These are phyloP conservation scores for Varanus komodoensis DNA, from an alignment of 2,113 vertebrate species.

Conservation along the genomic window DNA sequence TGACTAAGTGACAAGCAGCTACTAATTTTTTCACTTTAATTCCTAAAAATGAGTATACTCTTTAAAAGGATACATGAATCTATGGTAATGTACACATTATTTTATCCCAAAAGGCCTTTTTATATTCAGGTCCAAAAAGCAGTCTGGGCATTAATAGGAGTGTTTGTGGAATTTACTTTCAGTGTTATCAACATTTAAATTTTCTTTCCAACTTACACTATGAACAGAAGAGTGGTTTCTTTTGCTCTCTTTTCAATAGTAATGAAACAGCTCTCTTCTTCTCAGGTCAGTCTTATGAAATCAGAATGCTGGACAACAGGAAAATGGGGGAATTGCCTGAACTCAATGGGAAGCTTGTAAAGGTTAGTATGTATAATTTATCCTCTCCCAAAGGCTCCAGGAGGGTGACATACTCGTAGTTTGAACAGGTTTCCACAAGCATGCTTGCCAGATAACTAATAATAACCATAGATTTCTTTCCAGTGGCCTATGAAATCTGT, in stretches of 20 bases:
- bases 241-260: background rate
- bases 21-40: background rate
- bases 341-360: constrained; percentile 95
- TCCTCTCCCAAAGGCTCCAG: background rate
- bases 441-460: background rate
- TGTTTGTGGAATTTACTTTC: too few species aligned
- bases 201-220: background rate
- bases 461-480: background rate
- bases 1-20: background rate
- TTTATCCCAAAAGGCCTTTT: background rate
- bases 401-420: background rate
- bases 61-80: background rate
- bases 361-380: constrained; percentile 80
- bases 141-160: background rate
- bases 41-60: background rate
- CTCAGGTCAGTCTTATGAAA: constrained; percentile 97
- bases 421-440: background rate
- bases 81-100: background rate
- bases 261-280: constrained; percentile 21
- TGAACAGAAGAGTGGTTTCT: background rate
- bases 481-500: background rate
- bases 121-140: background rate
- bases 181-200: background rate
- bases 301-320: constrained; percentile 97
- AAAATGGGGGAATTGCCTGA: constrained; percentile 96